Conservation (phyloP, 2,888 invertebrate species). For the Camptogramma bilineatum region DNA sequence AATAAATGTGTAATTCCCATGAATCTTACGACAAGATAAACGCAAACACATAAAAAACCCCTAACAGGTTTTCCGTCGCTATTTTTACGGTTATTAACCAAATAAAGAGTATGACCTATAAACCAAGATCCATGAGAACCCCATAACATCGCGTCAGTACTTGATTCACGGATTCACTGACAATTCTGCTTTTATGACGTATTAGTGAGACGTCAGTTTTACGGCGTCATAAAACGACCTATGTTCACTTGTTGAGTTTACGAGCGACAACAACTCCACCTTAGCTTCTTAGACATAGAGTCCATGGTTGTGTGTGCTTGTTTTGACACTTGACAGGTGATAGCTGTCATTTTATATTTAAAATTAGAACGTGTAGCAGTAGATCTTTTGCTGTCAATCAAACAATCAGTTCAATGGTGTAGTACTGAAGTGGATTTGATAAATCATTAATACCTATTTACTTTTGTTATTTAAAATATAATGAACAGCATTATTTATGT, state of each 20-base stretch:
- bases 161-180: slow-evolving; percentile 46
- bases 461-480: neutral
- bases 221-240: slow-evolving; percentile 73
- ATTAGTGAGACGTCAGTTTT: slow-evolving; percentile 79
- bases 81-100: slow-evolving; percentile 63
- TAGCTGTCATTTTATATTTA: slow-evolving; percentile 34
- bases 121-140: slow-evolving; percentile 46
- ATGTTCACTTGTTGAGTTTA: slow-evolving; percentile 80
- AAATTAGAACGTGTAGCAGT: slow-evolving; percentile 35
- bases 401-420: slow-evolving; percentile 22
- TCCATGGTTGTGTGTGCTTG: slow-evolving; percentile 12
- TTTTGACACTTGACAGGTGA: slow-evolving; percentile 37
- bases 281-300: slow-evolving; percentile 26
- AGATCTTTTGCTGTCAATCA: slow-evolving; percentile 31
- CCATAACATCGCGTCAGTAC: slow-evolving; percentile 55
- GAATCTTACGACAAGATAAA: slow-evolving; percentile 26
- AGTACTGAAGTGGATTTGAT: slow-evolving; percentile 11
- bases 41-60: slow-evolving; percentile 31
- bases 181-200: slow-evolving; percentile 72
- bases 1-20: slow-evolving; percentile 20
- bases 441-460: neutral
- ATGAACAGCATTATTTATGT: neutral
- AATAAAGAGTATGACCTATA: slow-evolving; percentile 58
- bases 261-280: slow-evolving; percentile 48
- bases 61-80: slow-evolving; percentile 47